Evolutionary conservation across 2,113 vertebrate species (phyloP).

Genomic region (Parotia lawesii): DNA sequence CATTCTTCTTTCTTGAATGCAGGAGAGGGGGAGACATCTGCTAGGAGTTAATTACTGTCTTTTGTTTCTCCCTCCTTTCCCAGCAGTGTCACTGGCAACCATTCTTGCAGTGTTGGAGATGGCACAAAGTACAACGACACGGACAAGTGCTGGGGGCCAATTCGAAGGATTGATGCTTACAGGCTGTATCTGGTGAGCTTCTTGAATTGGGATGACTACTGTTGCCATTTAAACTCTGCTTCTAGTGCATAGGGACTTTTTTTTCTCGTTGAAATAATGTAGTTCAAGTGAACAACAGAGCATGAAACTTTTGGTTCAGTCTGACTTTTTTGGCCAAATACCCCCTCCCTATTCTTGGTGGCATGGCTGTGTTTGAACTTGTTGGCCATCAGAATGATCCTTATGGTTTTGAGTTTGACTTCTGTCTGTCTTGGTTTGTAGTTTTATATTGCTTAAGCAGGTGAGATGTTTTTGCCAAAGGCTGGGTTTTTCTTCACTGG

Average conservation of each 20-base stretch:
- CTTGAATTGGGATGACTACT: background rate
- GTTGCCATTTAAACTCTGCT: background rate
- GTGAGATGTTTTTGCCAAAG: background rate
- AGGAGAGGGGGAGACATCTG: background rate
- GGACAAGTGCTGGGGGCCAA: conserved; percentile 88
- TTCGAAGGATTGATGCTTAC: conserved; percentile 89
- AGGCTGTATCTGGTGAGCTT: conserved; percentile 91
- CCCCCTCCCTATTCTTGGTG: background rate
- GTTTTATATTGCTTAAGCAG: background rate
- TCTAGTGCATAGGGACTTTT: background rate
- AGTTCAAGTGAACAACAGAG: background rate
- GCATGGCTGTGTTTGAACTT: background rate
- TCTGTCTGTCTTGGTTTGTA: background rate
- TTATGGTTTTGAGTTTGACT: background rate
- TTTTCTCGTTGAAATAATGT: background rate
- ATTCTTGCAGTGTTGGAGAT: conserved; percentile 83
- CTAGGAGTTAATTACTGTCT: conserved; percentile 30
- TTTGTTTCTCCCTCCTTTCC: conserved; percentile 41
- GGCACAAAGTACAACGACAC: conserved; percentile 87
- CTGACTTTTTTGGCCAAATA: background rate
- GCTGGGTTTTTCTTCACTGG: background rate
- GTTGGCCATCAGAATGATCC: background rate
- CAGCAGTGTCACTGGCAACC: conserved; percentile 76
- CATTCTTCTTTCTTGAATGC: background rate
- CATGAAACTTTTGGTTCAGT: background rate